phyloP scores from a whole-genome alignment of 2,888 invertebrate species.

The Cenopis cana region DNA sequence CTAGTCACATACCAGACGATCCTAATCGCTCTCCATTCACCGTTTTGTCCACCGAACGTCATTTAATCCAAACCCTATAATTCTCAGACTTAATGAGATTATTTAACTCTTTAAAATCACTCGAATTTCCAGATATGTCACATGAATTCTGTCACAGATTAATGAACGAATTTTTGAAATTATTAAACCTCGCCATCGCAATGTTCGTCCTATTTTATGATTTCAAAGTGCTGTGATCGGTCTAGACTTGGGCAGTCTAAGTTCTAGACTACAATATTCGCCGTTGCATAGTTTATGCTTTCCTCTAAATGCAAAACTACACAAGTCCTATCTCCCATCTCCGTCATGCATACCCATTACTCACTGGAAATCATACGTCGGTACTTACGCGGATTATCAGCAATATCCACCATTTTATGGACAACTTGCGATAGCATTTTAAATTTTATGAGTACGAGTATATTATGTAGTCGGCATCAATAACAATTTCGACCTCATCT shows the following conservation, averaged over 20 bases:
- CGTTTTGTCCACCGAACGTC: neutral
- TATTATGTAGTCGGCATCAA: too few species aligned
- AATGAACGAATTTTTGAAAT: too few species aligned
- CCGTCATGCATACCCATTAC: constrained; percentile 13
- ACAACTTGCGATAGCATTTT: constrained; percentile 14
- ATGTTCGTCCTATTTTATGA: neutral
- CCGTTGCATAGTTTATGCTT: neutral
- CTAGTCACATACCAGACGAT: constrained; percentile 12
- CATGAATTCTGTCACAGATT: too few species aligned
- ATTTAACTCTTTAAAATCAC: too few species aligned
- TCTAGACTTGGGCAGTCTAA: neutral
- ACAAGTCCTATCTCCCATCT: constrained; percentile 20
- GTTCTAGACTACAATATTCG: constrained; percentile 2
- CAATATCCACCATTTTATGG: constrained; percentile 18
- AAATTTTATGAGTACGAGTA: constrained; percentile 9
- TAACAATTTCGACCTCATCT: too few species aligned
- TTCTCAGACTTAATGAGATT: too few species aligned
- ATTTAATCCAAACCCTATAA: neutral
- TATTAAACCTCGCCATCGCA: neutral
- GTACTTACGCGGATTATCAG: constrained; percentile 12
- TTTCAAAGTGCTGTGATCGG: neutral
- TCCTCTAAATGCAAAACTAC: constrained; percentile 28
- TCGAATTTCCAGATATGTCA: too few species aligned
- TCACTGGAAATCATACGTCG: constrained; percentile 25
- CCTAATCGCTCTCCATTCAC: constrained; percentile 3